phyloP scores from a whole-genome alignment of 2,797 vertebrate species.

The Leuciscus waleckii region DNA sequence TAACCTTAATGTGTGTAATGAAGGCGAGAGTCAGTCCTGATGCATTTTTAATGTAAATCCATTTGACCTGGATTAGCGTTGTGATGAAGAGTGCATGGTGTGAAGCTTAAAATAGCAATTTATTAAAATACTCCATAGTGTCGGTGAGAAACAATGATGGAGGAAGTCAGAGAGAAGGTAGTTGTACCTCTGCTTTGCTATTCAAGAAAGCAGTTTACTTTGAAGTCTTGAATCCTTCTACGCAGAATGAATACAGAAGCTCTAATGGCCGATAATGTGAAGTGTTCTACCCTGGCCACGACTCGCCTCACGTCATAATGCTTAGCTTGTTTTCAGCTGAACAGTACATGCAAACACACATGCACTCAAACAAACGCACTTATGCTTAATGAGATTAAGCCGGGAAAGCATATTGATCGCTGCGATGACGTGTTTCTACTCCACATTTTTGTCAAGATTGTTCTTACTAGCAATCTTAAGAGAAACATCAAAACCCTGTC shows the following conservation, averaged over 20 bases:
- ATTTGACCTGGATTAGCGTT: slow-evolving; percentile 35
- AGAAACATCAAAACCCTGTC: background rate
- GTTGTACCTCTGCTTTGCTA: background rate
- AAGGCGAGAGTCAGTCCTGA: slow-evolving; percentile 16
- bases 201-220: slow-evolving; percentile 23
- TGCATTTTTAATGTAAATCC: slow-evolving; percentile 42
- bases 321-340: background rate
- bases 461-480: background rate
- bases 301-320: background rate
- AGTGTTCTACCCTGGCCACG: slow-evolving; percentile 9
- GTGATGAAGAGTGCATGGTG: slow-evolving; percentile 26
- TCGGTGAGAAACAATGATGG: background rate
- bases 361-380: slow-evolving; percentile 27
- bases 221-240: slow-evolving; percentile 28
- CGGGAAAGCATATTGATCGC: background rate
- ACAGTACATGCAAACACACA: background rate
- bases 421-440: background rate
- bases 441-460: background rate
- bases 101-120: slow-evolving; percentile 13
- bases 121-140: background rate
- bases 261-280: slow-evolving; percentile 3
- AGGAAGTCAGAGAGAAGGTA: slow-evolving; percentile 9
- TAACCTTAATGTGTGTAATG: slow-evolving; percentile 25
- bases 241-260: background rate
- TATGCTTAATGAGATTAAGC: background rate